Evolutionary conservation across 2,888 invertebrate genomes (phyloP).

Genomic region (Pammene fasciana): DNA sequence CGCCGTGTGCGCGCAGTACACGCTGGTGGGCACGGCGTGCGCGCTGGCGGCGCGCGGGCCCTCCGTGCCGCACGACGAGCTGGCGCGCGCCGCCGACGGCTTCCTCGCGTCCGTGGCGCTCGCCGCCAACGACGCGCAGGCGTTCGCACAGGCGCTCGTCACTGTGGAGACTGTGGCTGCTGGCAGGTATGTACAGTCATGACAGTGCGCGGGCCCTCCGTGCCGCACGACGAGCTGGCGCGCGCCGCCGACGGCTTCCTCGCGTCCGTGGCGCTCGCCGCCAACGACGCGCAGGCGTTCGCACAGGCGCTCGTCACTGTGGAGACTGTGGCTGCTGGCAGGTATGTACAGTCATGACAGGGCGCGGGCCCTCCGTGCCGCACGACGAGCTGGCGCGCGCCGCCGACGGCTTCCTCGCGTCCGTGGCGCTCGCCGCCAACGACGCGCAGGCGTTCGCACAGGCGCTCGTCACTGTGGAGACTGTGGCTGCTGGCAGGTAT

Average conservation of each 20-base stretch:
- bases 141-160: constrained; percentile 83
- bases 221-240: constrained; percentile 81
- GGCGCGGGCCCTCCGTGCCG: neutral
- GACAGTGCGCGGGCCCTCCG: constrained; percentile 65
- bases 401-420: constrained; percentile 70
- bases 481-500: constrained; percentile 1
- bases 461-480: constrained; percentile 57
- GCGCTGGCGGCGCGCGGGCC: constrained; percentile 87
- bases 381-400: constrained; percentile 61
- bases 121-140: constrained; percentile 78
- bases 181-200: constrained; percentile 73
- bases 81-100: constrained; percentile 86
- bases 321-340: neutral
- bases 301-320: neutral
- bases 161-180: constrained; percentile 71
- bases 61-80: constrained; percentile 88
- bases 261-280: constrained; percentile 86
- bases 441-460: constrained; percentile 75
- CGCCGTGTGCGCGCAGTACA: constrained; percentile 60
- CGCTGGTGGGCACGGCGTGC: constrained; percentile 86
- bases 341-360: constrained; percentile 73
- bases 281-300: constrained; percentile 68
- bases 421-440: constrained; percentile 1
- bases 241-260: constrained; percentile 86
- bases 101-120: constrained; percentile 88